Conservation (phyloP, 2,797 vertebrate genomes). For the Pelodytes ibericus region DNA sequence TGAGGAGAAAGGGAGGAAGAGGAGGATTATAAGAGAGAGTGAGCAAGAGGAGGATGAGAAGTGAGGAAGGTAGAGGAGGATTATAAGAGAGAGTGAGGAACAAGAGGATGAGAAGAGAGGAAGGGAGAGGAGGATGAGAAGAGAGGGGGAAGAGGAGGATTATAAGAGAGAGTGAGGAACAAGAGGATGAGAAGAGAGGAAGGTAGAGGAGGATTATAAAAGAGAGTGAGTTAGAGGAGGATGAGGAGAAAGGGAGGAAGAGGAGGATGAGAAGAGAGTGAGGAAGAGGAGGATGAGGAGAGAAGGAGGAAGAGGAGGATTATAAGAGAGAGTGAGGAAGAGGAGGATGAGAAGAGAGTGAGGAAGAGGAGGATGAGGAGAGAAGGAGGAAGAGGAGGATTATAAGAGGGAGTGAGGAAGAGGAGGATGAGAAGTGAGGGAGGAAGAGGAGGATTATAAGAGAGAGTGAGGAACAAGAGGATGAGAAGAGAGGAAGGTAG, state of each 20-base stretch:
- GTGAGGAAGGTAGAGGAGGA: conserved; percentile 7
- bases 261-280: not conserved
- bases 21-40: not conserved
- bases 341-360: not conserved
- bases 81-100: not conserved
- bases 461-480: not conserved
- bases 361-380: not conserved
- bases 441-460: not conserved
- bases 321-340: not conserved
- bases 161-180: too few relatives aligned
- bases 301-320: not conserved
- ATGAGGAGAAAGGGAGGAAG: not conserved
- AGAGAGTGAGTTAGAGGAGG: too few relatives aligned
- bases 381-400: not conserved
- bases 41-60: conserved; percentile 40
- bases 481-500: not conserved
- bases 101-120: not conserved
- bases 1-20: too few relatives aligned
- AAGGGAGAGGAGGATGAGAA: not conserved
- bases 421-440: not conserved
- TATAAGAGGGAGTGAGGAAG: not conserved
- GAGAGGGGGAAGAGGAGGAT: not conserved
- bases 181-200: not conserved
- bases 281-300: not conserved
- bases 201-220: not conserved